Percentiles rank a stretch among this genome's conserved stretches.
phyloP scores from a whole-genome alignment of 2,888 invertebrate genomes.

The Cheilosia soror region DNA sequence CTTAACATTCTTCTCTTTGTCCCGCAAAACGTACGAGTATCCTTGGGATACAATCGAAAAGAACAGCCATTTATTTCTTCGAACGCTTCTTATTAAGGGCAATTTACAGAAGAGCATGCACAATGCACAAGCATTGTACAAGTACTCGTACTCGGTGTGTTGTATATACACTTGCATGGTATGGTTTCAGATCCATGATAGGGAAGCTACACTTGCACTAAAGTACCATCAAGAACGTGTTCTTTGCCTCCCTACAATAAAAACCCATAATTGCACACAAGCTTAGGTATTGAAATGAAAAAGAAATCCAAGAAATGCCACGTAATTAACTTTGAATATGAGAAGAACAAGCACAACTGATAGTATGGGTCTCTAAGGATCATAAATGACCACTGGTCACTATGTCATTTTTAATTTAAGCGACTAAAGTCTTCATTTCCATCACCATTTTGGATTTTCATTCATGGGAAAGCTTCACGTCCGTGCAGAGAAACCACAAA shows the following conservation, averaged over 20 bases:
- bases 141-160: neutral
- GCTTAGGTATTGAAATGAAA: neutral
- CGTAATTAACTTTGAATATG: slow-evolving; percentile 54
- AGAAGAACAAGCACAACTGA: no score
- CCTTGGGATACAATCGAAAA: neutral
- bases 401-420: no score
- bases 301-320: slow-evolving; percentile 12
- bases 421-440: no score
- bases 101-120: slow-evolving; percentile 18
- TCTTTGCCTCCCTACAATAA: neutral
- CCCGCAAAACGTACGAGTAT: no score
- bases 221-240: neutral
- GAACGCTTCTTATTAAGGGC: slow-evolving; percentile 23
- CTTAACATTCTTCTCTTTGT: neutral
- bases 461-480: neutral
- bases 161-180: slow-evolving; percentile 6
- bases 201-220: neutral
- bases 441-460: neutral
- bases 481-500: neutral
- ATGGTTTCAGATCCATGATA: slow-evolving; percentile 22
- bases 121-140: slow-evolving; percentile 4
- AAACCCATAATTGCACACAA: neutral
- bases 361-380: no score
- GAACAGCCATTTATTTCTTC: slow-evolving; percentile 13
- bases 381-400: no score